phyloP scores from a whole-genome alignment of 2,113 vertebrate genomes.

The Dasyprocta punctata region DNA sequence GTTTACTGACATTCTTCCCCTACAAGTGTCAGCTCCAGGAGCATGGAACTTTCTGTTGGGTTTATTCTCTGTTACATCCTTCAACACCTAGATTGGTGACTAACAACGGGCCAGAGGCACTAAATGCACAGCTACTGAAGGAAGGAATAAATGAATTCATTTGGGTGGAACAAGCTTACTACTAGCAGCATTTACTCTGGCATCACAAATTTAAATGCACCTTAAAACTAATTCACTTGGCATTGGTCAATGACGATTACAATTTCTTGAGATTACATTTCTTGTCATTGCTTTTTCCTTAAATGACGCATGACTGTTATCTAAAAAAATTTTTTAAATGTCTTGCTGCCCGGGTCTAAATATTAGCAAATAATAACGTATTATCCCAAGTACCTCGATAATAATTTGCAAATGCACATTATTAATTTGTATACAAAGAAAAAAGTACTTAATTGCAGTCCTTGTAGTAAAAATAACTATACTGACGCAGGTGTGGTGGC shows the following conservation, averaged over 20 bases:
- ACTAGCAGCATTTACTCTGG: background rate
- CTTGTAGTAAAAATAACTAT: background rate
- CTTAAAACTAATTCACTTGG: conserved; percentile 2
- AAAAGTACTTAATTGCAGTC: background rate
- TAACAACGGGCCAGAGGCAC: background rate
- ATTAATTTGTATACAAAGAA: conserved; percentile 6
- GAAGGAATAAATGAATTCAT: background rate
- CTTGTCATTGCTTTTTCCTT: background rate
- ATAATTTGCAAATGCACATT: conserved; percentile 6
- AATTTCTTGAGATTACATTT: background rate
- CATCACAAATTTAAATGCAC: conserved; percentile 1
- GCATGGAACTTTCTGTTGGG: background rate
- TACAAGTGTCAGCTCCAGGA: background rate
- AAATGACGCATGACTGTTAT: conserved; percentile 21
- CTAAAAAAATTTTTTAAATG: background rate
- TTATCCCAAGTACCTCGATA: conserved; percentile 2
- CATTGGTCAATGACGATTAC: conserved; percentile 9
- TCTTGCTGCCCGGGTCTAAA: conserved; percentile 26
- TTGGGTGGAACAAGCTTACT: background rate
- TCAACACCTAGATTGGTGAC: background rate
- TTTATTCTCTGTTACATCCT: background rate
- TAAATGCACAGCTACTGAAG: background rate
- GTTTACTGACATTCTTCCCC: background rate
- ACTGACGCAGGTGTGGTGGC: too few relatives aligned
- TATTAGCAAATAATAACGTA: background rate